Percentiles rank a stretch among this genome's conserved stretches.
Conservation (phyloP, 2,113 vertebrate species). For the Aepyceros melampus region DNA sequence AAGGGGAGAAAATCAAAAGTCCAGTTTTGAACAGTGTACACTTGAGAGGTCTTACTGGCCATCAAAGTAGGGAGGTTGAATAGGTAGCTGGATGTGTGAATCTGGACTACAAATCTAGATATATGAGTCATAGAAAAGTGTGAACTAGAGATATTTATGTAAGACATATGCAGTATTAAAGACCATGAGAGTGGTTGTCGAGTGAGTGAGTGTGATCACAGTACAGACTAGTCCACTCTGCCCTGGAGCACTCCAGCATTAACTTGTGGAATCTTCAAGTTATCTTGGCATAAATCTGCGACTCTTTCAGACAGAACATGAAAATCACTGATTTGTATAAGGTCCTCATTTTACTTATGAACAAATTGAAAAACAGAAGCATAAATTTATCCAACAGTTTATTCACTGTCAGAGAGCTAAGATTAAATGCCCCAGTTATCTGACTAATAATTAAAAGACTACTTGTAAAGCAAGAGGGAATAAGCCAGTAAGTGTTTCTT, state of each 20-base stretch:
- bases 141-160: background rate
- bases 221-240: no score
- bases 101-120: background rate
- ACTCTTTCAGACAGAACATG: background rate
- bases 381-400: background rate
- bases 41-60: background rate
- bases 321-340: background rate
- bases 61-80: background rate
- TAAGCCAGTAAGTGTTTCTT: background rate
- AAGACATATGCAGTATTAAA: background rate
- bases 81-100: background rate
- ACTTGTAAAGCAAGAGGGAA: background rate
- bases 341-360: background rate
- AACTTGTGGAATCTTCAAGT: background rate
- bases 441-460: background rate
- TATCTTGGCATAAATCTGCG: background rate
- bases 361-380: background rate
- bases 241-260: background rate
- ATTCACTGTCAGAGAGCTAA: background rate
- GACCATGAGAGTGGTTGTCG: background rate
- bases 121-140: background rate
- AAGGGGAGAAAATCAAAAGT: background rate
- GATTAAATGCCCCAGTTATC: background rate
- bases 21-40: background rate
- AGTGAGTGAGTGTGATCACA: background rate